phyloP scores from a whole-genome alignment of 2,113 vertebrate genomes.

The Atherinomorus stipes region DNA sequence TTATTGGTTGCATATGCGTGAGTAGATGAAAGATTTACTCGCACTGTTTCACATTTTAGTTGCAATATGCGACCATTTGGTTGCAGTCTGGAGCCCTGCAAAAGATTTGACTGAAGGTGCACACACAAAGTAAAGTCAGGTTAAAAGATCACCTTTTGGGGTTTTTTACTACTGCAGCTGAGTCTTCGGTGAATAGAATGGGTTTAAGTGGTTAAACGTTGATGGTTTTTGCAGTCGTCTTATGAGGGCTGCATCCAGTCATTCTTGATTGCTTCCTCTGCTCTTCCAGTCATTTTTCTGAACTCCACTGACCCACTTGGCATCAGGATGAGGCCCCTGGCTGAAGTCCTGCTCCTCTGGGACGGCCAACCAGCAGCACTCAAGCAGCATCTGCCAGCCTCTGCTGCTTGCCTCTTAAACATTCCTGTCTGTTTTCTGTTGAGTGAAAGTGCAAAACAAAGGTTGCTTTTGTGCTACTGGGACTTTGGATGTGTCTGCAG shows the following conservation, averaged over 20 bases:
- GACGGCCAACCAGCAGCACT: conserved; percentile 58
- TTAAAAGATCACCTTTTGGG: not conserved
- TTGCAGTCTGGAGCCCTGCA: too few relatives aligned
- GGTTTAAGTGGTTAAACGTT: not conserved
- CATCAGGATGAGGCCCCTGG: conserved; percentile 58
- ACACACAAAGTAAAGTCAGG: not conserved
- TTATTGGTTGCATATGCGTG: too few relatives aligned
- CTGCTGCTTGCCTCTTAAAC: conserved; percentile 62
- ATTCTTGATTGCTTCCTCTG: conserved; percentile 22
- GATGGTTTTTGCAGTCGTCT: not conserved
- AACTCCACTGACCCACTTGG: conserved; percentile 78
- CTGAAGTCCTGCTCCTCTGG: conserved; percentile 61
- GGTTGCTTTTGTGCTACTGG: conserved; percentile 69
- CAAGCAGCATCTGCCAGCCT: conserved; percentile 55
- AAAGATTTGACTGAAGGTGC: not conserved
- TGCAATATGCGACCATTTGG: too few relatives aligned
- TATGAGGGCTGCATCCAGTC: not conserved
- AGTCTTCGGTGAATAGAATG: too few relatives aligned
- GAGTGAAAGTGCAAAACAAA: conserved; percentile 72
- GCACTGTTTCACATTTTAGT: too few relatives aligned
- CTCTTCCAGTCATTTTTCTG: conserved; percentile 44
- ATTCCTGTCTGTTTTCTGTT: conserved; percentile 64
- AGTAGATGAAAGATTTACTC: too few relatives aligned
- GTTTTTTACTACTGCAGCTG: not conserved
- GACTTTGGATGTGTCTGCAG: conserved; percentile 38